Evolutionary conservation across 2,113 vertebrate genomes (phyloP), one percentile per base, ranked within the genome.

Genomic region (Aythya baeri): DNA sequence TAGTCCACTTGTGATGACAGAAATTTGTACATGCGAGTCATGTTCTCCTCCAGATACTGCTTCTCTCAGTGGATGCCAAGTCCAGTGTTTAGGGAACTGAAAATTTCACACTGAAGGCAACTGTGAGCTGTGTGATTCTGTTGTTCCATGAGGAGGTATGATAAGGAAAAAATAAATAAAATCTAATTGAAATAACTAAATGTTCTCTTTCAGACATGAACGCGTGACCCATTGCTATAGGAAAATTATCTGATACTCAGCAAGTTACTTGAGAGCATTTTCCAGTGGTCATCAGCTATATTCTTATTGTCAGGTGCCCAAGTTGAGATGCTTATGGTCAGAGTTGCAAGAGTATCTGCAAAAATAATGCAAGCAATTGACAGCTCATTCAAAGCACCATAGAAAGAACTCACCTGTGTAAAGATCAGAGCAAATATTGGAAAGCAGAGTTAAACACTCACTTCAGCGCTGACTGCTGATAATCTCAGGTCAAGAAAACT

Each of bases 391-490:
- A 9, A 27, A 76, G 16, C 14, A 41, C 18, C 36, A 25, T 11
- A 43, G 32, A 72, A 89, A 81, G 32, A 44, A 58, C 25, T 52
- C 7, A 8, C 29, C 58, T 36, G 4, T 27, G 13, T n/a, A 32
- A 63, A 46, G 68, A 76, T 73, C 38, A 55, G 49, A 72, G 25
- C 13, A 72, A 50, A 91, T 88, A n/a, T 0, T 52, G 32, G 54
- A 49, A 36, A 43, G 50, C 7, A 43, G 25, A 91, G 80, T 43
- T 41, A 22, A 76, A 73, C 6, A 11, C 34, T 73, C 32, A 36
- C n/a, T 68, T 44, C 36, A 58, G 1, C 0, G 0, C 1, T 70
- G 36, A 23, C 27, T 95, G 68, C 31, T 14, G 68, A 57, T 52
- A 72, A 63, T 83, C 49, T 83, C 34, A 61, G 49, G 38, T 77